phyloP scores from a whole-genome alignment of 2,888 invertebrate species.

The Patella pellucida region DNA sequence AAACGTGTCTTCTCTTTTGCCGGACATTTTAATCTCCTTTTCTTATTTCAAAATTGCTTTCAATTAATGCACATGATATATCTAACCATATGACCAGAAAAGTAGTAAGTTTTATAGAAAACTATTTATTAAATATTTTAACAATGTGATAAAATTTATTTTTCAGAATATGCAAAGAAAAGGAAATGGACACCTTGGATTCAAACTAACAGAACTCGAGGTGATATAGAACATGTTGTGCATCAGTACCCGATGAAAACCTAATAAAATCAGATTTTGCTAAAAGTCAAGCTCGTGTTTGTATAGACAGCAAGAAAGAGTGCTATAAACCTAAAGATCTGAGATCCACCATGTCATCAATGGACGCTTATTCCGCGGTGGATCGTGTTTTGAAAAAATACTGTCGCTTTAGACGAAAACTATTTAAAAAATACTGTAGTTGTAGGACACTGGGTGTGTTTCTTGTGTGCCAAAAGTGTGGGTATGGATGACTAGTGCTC shows the following conservation, averaged over 20 bases:
- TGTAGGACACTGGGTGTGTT: conserved; percentile 66
- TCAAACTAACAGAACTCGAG: conserved; percentile 70
- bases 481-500: conserved; percentile 49
- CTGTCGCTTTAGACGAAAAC: conserved; percentile 56
- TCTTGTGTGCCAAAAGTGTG: conserved; percentile 64
- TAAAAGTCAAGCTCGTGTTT: conserved; percentile 86
- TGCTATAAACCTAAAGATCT: conserved; percentile 74
- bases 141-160: not conserved
- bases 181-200: conserved; percentile 86
- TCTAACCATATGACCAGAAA: too few relatives aligned
- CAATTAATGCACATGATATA: too few relatives aligned
- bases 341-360: conserved; percentile 45
- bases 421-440: conserved; percentile 64
- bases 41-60: too few relatives aligned
- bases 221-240: conserved; percentile 85
- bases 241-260: conserved; percentile 80
- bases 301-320: conserved; percentile 77
- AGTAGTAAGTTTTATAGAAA: too few relatives aligned
- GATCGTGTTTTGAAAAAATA: conserved; percentile 59
- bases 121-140: too few relatives aligned
- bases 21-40: too few relatives aligned
- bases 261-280: conserved; percentile 79
- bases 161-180: conserved; percentile 79
- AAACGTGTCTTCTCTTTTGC: too few relatives aligned
- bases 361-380: conserved; percentile 60